These are phyloP conservation scores for Riptortus pedestris DNA, from an alignment of 1,140 invertebrate species.

Conservation along the genomic window DNA sequence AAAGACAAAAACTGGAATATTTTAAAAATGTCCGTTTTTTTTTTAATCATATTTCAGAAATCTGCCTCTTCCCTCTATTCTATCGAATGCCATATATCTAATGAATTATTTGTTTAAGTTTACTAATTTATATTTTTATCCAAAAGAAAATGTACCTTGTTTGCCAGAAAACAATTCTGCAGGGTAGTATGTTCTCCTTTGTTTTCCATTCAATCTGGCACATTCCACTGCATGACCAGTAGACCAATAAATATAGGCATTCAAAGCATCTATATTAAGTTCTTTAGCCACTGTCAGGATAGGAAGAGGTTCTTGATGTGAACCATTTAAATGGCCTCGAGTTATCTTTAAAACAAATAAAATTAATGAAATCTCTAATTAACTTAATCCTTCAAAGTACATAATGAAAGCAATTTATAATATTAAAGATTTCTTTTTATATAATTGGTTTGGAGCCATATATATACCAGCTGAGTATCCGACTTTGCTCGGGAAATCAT, in stretches of 20 bases:
- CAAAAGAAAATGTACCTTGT: too few species aligned
- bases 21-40: too few species aligned
- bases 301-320: slow-evolving; percentile 60
- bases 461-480: too few species aligned
- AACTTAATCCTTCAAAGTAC: neutral
- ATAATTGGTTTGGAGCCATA: too few species aligned
- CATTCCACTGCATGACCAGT: slow-evolving; percentile 71
- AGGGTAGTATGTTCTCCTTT: slow-evolving; percentile 58
- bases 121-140: too few species aligned
- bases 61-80: too few species aligned
- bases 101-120: too few species aligned
- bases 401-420: neutral
- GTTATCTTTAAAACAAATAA: slow-evolving; percentile 34
- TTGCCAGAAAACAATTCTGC: slow-evolving; percentile 66
- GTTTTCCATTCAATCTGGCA: slow-evolving; percentile 64
- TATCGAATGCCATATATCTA: too few species aligned
- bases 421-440: too few species aligned
- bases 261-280: slow-evolving; percentile 66
- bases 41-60: too few species aligned
- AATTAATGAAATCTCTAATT: neutral
- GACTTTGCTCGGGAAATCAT: too few species aligned
- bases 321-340: slow-evolving; percentile 52
- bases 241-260: slow-evolving; percentile 79
- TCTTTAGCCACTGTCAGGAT: slow-evolving; percentile 67
- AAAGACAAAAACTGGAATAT: too few species aligned